Conservation (phyloP, 2,113 vertebrate species). For the Columba janthina region DNA sequence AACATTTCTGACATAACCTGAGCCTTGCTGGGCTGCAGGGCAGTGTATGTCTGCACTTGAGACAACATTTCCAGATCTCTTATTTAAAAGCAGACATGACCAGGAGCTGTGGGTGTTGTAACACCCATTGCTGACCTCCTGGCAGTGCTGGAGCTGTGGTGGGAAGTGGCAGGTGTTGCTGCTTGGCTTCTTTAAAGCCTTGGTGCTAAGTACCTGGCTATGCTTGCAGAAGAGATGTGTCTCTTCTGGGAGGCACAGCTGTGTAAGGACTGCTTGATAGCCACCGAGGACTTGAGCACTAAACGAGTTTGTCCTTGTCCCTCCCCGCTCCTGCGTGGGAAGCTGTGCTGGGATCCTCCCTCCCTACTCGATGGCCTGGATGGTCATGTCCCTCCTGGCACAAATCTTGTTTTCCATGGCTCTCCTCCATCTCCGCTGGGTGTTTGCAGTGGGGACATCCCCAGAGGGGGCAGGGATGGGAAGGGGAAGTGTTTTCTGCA, state of each 20-base stretch:
- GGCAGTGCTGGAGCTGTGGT: not conserved
- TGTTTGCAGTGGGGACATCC: constrained; percentile 31
- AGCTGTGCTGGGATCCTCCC: constrained; percentile 4
- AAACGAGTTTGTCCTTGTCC: not conserved
- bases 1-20: not conserved
- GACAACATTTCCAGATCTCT: not conserved
- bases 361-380: not conserved
- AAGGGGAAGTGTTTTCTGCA: not conserved
- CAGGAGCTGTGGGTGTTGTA: not conserved
- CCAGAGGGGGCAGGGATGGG: not conserved
- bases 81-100: not conserved
- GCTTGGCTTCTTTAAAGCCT: not conserved
- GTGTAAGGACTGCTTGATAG: not conserved
- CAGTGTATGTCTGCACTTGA: not conserved
- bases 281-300: not conserved
- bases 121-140: not conserved
- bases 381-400: not conserved
- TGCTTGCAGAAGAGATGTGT: not conserved
- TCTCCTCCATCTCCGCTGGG: not conserved
- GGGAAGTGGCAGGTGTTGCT: not conserved
- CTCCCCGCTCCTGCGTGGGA: not conserved
- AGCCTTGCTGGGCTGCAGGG: not conserved
- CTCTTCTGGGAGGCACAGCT: not conserved
- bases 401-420: not conserved
- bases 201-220: not conserved